phyloP scores from a whole-genome alignment of 2,113 vertebrate genomes.

The Orycteropus afer region DNA sequence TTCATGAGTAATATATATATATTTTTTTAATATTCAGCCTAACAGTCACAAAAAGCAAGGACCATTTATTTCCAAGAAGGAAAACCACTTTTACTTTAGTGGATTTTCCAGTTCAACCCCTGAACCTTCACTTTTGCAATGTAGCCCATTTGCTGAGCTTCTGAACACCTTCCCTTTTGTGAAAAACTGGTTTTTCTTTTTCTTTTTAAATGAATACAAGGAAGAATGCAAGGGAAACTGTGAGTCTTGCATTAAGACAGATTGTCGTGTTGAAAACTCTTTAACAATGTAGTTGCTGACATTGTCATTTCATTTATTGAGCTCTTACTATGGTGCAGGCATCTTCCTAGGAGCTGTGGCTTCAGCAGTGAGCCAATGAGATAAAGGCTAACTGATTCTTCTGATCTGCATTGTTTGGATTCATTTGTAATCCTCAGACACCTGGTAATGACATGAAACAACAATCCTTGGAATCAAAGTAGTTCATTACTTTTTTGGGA shows the following conservation, averaged over 20 bases:
- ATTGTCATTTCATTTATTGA: background rate
- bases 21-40: constrained; percentile 67
- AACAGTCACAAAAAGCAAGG: background rate
- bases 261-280: constrained; percentile 7
- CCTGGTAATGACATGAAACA: background rate
- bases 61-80: background rate
- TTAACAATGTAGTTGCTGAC: background rate
- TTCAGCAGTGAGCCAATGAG: background rate
- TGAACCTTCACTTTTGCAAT: constrained; percentile 25
- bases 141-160: background rate
- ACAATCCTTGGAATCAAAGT: background rate
- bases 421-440: background rate
- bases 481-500: background rate
- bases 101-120: constrained; percentile 7
- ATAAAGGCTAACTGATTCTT: background rate
- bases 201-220: background rate
- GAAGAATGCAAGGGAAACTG: background rate
- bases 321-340: background rate
- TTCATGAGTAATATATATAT: constrained; percentile 66
- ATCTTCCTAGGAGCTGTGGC: background rate
- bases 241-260: background rate
- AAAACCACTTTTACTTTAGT: constrained; percentile 37
- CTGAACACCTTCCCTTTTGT: background rate
- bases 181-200: background rate
- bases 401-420: background rate